These are phyloP conservation scores for Furcifer pardalis DNA, from an alignment of 2,797 vertebrate genomes.

Conservation along the genomic window DNA sequence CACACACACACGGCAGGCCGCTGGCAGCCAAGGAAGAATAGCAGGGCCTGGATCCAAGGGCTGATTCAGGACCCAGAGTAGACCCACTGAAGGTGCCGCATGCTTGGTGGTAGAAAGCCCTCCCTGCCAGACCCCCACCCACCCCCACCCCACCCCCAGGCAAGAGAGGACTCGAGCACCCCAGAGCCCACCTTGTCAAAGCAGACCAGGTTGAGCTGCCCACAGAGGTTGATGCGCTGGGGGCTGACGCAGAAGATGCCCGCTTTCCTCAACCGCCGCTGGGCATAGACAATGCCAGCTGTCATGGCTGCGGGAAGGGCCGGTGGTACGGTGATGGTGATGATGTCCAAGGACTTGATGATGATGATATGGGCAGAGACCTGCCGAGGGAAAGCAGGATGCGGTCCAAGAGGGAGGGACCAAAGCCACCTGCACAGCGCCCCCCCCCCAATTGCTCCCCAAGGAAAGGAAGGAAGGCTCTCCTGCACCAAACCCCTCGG, in stretches of 20 bases:
- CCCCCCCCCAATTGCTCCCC: too few species aligned
- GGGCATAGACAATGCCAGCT: slow-evolving; percentile 95
- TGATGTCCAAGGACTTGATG: slow-evolving; percentile 94
- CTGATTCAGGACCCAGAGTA: too few species aligned
- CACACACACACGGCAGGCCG: too few species aligned
- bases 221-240: slow-evolving; percentile 97
- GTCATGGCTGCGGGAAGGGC: slow-evolving; percentile 97
- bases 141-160: background rate
- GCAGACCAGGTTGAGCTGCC: slow-evolving; percentile 96
- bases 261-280: slow-evolving; percentile 87
- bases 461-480: too few species aligned
- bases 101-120: background rate
- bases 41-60: background rate
- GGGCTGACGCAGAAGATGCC: slow-evolving; percentile 98
- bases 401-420: background rate
- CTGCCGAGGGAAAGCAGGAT: slow-evolving; percentile 67
- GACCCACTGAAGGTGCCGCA: too few species aligned
- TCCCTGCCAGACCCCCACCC: background rate
- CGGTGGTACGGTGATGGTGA: slow-evolving; percentile 97
- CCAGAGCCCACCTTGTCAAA: slow-evolving; percentile 92
- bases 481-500: background rate
- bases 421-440: too few species aligned
- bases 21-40: too few species aligned
- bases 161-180: slow-evolving; percentile 14
- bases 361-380: slow-evolving; percentile 85